phyloP scores from a whole-genome alignment of 2,113 vertebrate genomes.

The Melospiza georgiana region DNA sequence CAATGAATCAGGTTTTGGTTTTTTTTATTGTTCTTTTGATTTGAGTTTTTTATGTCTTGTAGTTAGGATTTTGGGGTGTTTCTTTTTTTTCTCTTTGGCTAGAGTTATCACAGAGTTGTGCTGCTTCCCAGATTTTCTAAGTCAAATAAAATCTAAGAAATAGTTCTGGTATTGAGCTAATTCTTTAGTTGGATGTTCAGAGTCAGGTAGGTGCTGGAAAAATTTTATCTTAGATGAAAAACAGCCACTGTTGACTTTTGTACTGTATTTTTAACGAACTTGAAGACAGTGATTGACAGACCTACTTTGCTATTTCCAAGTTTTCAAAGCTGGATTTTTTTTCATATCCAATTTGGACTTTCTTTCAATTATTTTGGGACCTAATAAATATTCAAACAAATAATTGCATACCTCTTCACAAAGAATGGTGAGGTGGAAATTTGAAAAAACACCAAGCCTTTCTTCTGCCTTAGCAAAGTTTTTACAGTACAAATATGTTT shows the following conservation, averaged over 20 bases:
- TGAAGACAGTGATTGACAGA: neutral
- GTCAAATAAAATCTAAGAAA: neutral
- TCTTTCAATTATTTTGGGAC: neutral
- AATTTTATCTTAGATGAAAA: neutral
- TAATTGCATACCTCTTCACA: neutral
- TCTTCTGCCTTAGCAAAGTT: slow-evolving; percentile 28
- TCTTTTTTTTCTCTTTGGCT: accelerated
- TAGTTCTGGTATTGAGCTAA: neutral
- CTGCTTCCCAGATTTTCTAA: neutral
- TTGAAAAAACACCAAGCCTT: neutral
- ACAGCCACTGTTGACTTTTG: neutral
- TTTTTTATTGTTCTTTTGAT: neutral
- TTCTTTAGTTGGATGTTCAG: neutral
- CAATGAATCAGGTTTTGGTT: neutral
- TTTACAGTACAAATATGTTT: slow-evolving; percentile 14
- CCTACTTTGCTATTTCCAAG: neutral
- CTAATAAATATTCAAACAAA: slow-evolving; percentile 32
- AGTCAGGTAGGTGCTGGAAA: neutral
- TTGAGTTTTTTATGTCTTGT: neutral
- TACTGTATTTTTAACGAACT: neutral
- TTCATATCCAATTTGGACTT: neutral
- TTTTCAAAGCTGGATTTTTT: neutral
- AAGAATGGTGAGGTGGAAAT: neutral
- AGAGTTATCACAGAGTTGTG: accelerated
- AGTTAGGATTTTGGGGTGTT: accelerated